Base-by-base conservation (phyloP, 2,888 invertebrate genomes). In the Gymnocheta viridis region DNA sequence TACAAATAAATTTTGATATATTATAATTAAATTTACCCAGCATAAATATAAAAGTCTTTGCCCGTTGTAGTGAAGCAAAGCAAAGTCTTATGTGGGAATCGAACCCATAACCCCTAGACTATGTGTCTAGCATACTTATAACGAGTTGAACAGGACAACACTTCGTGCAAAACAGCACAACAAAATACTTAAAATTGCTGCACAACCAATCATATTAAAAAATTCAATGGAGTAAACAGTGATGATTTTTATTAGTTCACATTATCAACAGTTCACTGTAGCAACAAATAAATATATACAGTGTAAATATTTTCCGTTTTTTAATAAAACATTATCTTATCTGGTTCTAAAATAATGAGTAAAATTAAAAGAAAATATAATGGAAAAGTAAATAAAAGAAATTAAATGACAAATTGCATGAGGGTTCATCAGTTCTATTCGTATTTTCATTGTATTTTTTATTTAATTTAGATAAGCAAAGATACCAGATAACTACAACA, bases 311-410 rank as follows among this genome's bases (percentile, higher is more conserved):
- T 56, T 24, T 2, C 38, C 24, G 0, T 67, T 62, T 14, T 60
- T 35, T 1, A 32, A 10, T 9, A 54, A 62, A 70, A 54, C 24
- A 17, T 79, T 79, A 79, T 79, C 79, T 79, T 79, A 79, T 79
- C 79, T 22, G 29, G 7, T 76, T 24, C 10, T 24, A 5, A 54
- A 22, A 32, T 44, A 51, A 62, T 17, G 76, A 58, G 27, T 29
- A 29, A 51, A 60, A 32, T 29, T 27, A 10, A n/a, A 54, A 47
- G 19, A 24, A 22, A 56, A 12, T 6, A 14, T 10, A 60, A 44
- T 41, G 22, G 14, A 41, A 29, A 66, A 47, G 32, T 38, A 76
- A 58, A 64, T 54, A 58, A 32, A 44, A 32, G 22, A 56, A 44
- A 41, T 22, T 4, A 51, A 41, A 41, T 35, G 32, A 41, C 6